Base-by-base conservation (phyloP, 2,888 invertebrate genomes). In the Entomobrya multifasciata region DNA sequence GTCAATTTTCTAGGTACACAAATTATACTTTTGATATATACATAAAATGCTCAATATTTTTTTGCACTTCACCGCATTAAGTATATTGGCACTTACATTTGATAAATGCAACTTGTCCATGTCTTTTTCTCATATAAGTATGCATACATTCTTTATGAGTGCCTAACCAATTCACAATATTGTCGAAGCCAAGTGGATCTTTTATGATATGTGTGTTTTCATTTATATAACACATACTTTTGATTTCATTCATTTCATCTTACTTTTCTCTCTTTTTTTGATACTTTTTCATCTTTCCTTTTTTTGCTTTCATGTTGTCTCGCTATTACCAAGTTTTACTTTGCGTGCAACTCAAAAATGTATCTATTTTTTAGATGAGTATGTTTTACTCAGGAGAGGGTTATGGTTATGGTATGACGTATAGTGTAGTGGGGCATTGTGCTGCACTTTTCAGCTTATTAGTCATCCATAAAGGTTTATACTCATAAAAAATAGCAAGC, bases 211-310 rank as follows among this genome's bases (percentile, higher is more conserved):
- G 36, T 67, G 30, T 44, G 20, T 36, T 15, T 52, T 17, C 49
- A 49, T 52, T 52, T 74, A n/a, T 17, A 15, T 15, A 72, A n/a
- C n/a, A 30, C 30, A 52, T 44, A 11, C 30, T 27, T 74, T 52
- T 74, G 74, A 52, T 74, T 74, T 74, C 17, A 17, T 15, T 47
- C 13, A 13, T 41, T 36, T 67, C 67, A 67, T 44, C 49, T 74
- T n/a, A 74, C 70, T 44, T 70, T 70, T 47, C 2, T 17, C 6
- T 44, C n/a, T 41, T 30, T 44, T 47, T 17, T 67, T 1, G 11
- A 41, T 22, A 27, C 27, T 44, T 67, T 22, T 17, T 44, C 20
- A 13, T 22, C 44, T 49, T 11, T 15, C 13, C 13, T 15, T 49
- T 49, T 13, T 3, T 22, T 30, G 44, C 67, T 67, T 47, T 65